A percentile compares a stretch with the other conserved stretches of the same genome.
These are phyloP conservation scores for Darevskia mixta DNA, from an alignment of 2,797 vertebrate species.

Conservation along the genomic window DNA sequence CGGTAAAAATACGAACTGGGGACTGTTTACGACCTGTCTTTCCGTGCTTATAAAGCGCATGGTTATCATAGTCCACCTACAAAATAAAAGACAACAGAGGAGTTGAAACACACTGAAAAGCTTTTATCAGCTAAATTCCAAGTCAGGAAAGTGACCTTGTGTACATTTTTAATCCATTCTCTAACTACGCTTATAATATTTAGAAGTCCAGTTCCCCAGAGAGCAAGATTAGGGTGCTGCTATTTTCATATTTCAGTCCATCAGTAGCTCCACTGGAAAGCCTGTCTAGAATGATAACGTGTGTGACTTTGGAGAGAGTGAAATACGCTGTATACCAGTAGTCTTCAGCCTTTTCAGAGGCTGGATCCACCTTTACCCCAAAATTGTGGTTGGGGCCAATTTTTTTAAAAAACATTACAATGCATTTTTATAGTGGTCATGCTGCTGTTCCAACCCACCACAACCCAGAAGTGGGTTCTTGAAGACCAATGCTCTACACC, in stretches of 20 bases:
- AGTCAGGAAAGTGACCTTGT: not conserved
- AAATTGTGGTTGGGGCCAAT: accelerated
- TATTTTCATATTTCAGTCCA: not conserved
- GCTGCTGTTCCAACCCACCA: too few relatives aligned
- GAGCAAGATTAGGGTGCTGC: not conserved
- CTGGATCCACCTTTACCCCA: too few relatives aligned
- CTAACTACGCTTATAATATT: not conserved
- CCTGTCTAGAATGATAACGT: not conserved
- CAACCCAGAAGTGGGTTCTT: too few relatives aligned
- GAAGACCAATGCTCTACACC: too few relatives aligned
- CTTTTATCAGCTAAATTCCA: not conserved
- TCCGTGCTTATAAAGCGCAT: slow-evolving; percentile 93
- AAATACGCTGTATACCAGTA: too few relatives aligned
- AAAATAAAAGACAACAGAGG: slow-evolving; percentile 38
- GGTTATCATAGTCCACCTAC: slow-evolving; percentile 97
- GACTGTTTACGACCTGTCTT: slow-evolving; percentile 92
- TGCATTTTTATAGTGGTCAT: too few relatives aligned
- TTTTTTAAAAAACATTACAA: too few relatives aligned
- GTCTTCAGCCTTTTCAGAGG: too few relatives aligned
- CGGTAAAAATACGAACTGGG: slow-evolving; percentile 94
- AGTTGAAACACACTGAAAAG: not conserved
- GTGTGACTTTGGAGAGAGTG: not conserved
- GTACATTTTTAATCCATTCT: not conserved
- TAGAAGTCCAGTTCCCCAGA: not conserved
- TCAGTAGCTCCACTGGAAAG: too few relatives aligned